Percentiles rank a stretch among this genome's conserved stretches.
Evolutionary conservation across 2,797 vertebrate species (phyloP).

Genomic region (Tangara arthus): DNA sequence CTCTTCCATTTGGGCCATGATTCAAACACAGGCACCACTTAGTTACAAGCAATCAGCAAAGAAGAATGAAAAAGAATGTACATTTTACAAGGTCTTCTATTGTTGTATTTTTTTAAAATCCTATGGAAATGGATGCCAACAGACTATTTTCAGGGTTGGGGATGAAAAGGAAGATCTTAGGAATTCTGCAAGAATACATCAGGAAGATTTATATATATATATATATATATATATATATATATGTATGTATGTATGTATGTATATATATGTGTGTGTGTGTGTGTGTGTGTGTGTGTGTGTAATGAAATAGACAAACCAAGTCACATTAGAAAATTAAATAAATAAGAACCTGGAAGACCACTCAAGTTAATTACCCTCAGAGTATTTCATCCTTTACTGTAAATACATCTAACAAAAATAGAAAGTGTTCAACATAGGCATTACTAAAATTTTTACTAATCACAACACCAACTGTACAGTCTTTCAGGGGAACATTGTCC

Average conservation of each 20-base stretch:
- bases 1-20: background rate
- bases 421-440: background rate
- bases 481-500: background rate
- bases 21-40: background rate
- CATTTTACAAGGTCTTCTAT: background rate
- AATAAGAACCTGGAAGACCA: background rate
- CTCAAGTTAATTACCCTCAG: background rate
- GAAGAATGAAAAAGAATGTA: background rate
- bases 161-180: background rate
- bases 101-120: no score
- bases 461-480: background rate
- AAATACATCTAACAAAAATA: background rate
- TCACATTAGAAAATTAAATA: background rate
- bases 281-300: no score
- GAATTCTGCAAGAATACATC: background rate
- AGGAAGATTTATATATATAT: background rate
- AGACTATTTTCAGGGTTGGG: background rate
- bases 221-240: no score
- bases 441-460: background rate
- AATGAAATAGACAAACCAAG: background rate
- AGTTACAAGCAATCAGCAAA: background rate
- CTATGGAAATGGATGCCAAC: background rate
- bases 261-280: no score
- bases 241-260: no score
- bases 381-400: background rate